These are phyloP conservation scores for Hestina assimilis DNA, from an alignment of 1,140 invertebrate species.

Conservation along the genomic window DNA sequence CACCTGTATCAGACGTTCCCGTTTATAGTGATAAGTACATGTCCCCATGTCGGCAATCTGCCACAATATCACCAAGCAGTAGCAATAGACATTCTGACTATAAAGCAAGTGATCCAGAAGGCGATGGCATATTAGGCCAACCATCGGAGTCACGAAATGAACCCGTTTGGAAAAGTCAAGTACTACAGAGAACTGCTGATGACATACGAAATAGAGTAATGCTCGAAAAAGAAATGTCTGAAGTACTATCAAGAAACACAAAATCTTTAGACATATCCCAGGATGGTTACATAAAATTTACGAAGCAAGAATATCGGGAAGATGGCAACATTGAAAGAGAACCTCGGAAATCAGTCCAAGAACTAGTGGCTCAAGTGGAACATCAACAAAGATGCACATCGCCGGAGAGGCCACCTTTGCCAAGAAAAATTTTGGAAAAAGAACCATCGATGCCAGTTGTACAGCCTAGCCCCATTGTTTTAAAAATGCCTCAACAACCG, in stretches of 20 bases:
- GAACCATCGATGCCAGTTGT: conserved; percentile 30
- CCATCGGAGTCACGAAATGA: conserved; percentile 36
- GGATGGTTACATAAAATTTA: conserved; percentile 73
- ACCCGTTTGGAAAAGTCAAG: conserved; percentile 68
- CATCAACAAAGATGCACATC: conserved; percentile 65
- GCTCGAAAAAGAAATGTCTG: conserved; percentile 62
- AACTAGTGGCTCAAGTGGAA: conserved; percentile 80
- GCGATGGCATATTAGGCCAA: conserved; percentile 31
- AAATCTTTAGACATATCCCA: conserved; percentile 69
- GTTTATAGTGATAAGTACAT: conserved; percentile 49
- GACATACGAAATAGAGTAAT: conserved; percentile 64
- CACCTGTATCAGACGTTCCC: conserved; percentile 53
- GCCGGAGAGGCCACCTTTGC: conserved; percentile 46
- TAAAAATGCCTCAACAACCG: conserved; percentile 70
- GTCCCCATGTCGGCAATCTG: conserved; percentile 51
- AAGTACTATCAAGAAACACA: conserved; percentile 47
- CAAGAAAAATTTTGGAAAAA: conserved; percentile 46
- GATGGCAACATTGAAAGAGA: conserved; percentile 46
- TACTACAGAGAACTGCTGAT: conserved; percentile 69
- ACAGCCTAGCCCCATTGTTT: conserved; percentile 44
- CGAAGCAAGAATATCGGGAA: conserved; percentile 59
- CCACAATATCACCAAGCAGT: conserved; percentile 50
- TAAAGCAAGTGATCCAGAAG: conserved; percentile 46
- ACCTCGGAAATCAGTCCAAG: conserved; percentile 79
- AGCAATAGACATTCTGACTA: conserved; percentile 46